phyloP scores from a whole-genome alignment of 1,140 invertebrate genomes.

The Ceratina australensis region DNA sequence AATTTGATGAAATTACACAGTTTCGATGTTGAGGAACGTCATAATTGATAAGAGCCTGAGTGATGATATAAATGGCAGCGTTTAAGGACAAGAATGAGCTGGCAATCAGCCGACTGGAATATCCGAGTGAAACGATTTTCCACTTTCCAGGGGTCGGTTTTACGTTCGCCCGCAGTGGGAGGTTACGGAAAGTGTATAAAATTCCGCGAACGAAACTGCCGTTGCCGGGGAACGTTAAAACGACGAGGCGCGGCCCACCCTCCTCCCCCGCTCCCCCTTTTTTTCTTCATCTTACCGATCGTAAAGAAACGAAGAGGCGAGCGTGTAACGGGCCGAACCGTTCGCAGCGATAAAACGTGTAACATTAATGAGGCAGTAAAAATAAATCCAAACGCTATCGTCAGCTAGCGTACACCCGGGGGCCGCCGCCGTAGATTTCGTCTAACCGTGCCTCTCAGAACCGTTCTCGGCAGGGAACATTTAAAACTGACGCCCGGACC shows the following conservation, averaged over 20 bases:
- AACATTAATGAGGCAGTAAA: conserved; percentile 77
- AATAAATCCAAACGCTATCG: conserved; percentile 73
- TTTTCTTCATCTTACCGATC: conserved; percentile 55
- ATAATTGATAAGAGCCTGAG: no score
- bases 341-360: conserved; percentile 73
- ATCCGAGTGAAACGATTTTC: conserved; percentile 9
- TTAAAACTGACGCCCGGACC: conserved; percentile 27
- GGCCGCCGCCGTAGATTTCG: conserved; percentile 4
- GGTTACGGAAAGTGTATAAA: conserved; percentile 38
- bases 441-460: not conserved
- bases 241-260: conserved; percentile 21
- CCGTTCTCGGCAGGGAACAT: not conserved
- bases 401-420: conserved; percentile 38
- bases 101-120: conserved; percentile 11
- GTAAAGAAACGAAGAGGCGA: conserved; percentile 65
- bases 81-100: not conserved
- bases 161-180: not conserved
- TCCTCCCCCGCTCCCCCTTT: not conserved
- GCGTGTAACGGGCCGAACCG: conserved; percentile 58
- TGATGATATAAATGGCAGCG: no score
- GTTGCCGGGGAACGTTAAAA: conserved; percentile 29
- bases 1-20: no score
- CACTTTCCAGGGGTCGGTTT: conserved; percentile 28
- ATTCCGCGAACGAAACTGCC: conserved; percentile 35
- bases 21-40: no score